Evolutionary conservation across 2,888 invertebrate genomes (phyloP), one percentile per base, ranked within the genome.

Genomic region (Rotaria sp.): DNA sequence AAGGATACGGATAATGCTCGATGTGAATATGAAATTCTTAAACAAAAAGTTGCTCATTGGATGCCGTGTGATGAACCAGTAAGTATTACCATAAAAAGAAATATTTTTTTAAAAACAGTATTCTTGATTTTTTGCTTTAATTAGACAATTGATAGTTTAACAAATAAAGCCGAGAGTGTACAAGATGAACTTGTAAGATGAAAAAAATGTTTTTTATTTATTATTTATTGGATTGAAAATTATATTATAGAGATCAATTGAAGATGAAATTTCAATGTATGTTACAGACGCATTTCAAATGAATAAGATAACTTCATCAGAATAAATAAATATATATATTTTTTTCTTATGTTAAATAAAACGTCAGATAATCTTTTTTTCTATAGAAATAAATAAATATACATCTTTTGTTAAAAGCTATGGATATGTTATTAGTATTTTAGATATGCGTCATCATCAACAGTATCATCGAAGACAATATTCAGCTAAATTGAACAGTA

Each of bases 111-210:
- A 45, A 0, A 15, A 50, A 50, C 10, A 50, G 5, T 67, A 15
- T 67, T 30, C 2, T 67, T 30, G 5, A 30, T 30, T 30, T 67
- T 35, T 35, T 38, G 35, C 18, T 50, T 18, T 50, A 18, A 45
- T 21, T 67, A 67, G 67, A 80, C 80, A 45, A 80, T 41, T n/a
- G 80, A 80, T n/a, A 80, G 80, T n/a, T 80, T 80, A 45, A 80
- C 80, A 80, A 24, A 38, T 8, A 80, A 80, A 80, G 26, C 45
- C 26, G 80, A 80, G 13, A 41, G 21, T 45, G 45, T 80, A 26
- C 41, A n/a, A 11, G n/a, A 41, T 45, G 80, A 80, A 80, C 45
- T 80, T n/a, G 80, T 80, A 80, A 80, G 80, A 35, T 21, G 15
- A 74, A 24, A 21, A 10, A 38, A 11, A 11, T 38, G 30, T 38